Evolutionary conservation across 1,140 invertebrate genomes (phyloP).

Genomic region (Halesus radiatus): DNA sequence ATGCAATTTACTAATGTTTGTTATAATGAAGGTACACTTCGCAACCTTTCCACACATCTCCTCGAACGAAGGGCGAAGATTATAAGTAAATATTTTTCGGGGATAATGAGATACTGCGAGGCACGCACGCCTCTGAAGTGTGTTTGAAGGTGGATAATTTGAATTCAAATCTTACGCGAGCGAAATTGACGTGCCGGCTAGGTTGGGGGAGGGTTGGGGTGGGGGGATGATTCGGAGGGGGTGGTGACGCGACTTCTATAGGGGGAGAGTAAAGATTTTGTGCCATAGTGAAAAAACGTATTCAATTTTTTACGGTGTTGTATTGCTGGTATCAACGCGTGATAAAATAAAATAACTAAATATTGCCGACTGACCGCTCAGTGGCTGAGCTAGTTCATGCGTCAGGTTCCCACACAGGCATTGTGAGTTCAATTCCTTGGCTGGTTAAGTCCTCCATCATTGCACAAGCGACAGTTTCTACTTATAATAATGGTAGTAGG

Average conservation of each 20-base stretch:
- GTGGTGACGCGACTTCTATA: not conserved
- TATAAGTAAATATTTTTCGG: slow-evolving; percentile 30
- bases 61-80: not conserved
- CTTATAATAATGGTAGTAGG: too few relatives aligned
- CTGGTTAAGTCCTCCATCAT: too few relatives aligned
- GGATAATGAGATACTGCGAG: slow-evolving; percentile 18
- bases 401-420: too few relatives aligned
- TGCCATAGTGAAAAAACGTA: slow-evolving; percentile 3
- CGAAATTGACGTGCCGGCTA: slow-evolving; percentile 45
- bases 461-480: too few relatives aligned
- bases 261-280: slow-evolving; percentile 30
- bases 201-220: not conserved
- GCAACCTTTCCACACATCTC: not conserved
- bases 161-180: slow-evolving; percentile 54
- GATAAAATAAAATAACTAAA: too few relatives aligned
- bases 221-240: not conserved
- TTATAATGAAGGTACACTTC: not conserved
- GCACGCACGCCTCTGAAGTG: slow-evolving; percentile 38
- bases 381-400: too few relatives aligned
- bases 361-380: too few relatives aligned
- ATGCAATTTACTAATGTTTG: slow-evolving; percentile 7
- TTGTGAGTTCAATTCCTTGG: too few relatives aligned
- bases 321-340: too few relatives aligned
- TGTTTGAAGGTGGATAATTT: slow-evolving; percentile 53
- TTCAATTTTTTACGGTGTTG: slow-evolving; percentile 11